Conservation (phyloP, 1,140 invertebrate genomes). For the Drosophila hydei region DNA sequence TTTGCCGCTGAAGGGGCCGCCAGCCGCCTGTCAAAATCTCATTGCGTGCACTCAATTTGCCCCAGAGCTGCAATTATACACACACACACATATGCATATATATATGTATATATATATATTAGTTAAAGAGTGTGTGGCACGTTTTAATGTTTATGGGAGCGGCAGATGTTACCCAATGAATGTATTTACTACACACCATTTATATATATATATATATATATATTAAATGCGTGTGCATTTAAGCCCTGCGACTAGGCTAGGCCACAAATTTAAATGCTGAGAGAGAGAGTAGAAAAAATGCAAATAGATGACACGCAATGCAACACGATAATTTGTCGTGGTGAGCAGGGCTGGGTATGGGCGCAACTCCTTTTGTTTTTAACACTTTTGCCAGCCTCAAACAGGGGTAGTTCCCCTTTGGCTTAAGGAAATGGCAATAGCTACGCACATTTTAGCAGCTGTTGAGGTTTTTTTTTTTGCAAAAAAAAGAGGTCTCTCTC, state of each 20-base stretch:
- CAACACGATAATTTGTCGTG: conserved; percentile 69
- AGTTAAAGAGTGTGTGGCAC: conserved; percentile 42
- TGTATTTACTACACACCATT: conserved; percentile 18
- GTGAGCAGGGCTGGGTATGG: conserved; percentile 24
- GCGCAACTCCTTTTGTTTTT: conserved; percentile 74
- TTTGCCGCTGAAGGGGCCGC: conserved; percentile 47
- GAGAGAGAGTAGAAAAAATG: conserved; percentile 47
- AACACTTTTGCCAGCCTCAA: conserved; percentile 58
- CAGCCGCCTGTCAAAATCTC: conserved; percentile 72
- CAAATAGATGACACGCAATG: conserved; percentile 70
- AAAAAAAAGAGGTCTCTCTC: conserved; percentile 26
- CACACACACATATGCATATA: conserved; percentile 13
- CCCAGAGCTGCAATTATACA: conserved; percentile 63
- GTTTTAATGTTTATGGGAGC: conserved; percentile 25
- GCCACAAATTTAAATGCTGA: conserved; percentile 58
- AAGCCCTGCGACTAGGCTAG: conserved; percentile 51
- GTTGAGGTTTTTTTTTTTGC: conserved; percentile 60
- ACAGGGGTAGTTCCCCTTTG: conserved; percentile 40
- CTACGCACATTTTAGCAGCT: conserved; percentile 78
- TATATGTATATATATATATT: conserved; percentile 23
- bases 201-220: neutral
- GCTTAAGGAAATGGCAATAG: conserved; percentile 55
- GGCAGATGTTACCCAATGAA: conserved; percentile 70
- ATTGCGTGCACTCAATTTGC: conserved; percentile 44
- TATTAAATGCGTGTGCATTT: neutral